Conservation (phyloP, 2,113 vertebrate species). For the Haemorhous mexicanus region DNA sequence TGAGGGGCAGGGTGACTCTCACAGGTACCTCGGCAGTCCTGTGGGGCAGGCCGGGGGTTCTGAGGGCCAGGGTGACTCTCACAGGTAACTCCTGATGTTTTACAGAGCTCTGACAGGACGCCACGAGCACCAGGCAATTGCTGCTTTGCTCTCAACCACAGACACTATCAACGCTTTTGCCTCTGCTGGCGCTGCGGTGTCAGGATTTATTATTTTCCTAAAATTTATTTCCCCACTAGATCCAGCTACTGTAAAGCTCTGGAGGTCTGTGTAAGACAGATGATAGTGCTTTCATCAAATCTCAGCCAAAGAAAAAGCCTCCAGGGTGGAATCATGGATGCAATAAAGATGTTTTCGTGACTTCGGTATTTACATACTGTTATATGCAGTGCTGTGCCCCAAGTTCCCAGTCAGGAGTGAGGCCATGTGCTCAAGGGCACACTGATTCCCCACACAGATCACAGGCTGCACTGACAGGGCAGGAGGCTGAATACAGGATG, state of each 20-base stretch:
- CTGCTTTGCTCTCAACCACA: not conserved
- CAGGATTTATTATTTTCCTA: not conserved
- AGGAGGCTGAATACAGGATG: not conserved
- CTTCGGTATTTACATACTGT: not conserved
- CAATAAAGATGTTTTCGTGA: constrained; percentile 9
- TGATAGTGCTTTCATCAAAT: constrained; percentile 13
- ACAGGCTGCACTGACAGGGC: not conserved
- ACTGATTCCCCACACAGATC: not conserved
- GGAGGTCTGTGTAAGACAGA: not conserved
- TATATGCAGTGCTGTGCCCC: not conserved
- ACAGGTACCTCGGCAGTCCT: not conserved
- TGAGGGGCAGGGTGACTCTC: no score
- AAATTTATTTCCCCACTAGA: not conserved
- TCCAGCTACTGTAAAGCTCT: constrained; percentile 23
- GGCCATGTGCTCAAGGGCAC: not conserved
- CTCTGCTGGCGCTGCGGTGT: not conserved
- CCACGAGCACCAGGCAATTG: not conserved
- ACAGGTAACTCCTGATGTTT: not conserved
- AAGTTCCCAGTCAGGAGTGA: not conserved
- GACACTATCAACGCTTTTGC: not conserved
- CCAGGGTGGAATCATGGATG: not conserved
- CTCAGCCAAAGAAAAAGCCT: constrained; percentile 5
- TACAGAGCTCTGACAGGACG: not conserved
- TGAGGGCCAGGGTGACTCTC: not conserved
- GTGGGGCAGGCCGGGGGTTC: not conserved